phyloP scores from a whole-genome alignment of 1,140 invertebrate genomes.

The Hormaphis cornu region DNA sequence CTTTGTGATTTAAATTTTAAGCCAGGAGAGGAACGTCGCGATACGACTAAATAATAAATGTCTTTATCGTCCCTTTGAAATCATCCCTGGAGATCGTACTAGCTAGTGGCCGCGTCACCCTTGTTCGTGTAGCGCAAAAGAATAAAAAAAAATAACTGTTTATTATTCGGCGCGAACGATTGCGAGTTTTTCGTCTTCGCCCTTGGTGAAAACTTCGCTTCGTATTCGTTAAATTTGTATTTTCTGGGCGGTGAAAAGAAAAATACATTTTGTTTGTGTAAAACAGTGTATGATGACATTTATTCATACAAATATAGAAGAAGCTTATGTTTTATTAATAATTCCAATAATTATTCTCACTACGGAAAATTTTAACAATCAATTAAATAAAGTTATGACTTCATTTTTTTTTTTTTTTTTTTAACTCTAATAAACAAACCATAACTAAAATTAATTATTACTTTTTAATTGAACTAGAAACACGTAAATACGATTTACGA shows the following conservation, averaged over 20 bases:
- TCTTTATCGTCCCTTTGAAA: neutral
- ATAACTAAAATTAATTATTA: no score
- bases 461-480: no score
- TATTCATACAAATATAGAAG: no score
- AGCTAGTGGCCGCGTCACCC: neutral
- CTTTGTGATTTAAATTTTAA: neutral
- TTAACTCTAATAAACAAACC: no score
- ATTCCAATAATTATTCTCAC: no score
- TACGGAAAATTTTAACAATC: no score
- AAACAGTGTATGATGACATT: no score
- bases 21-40: neutral
- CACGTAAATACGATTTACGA: no score
- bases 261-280: no score
- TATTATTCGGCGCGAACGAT: constrained; percentile 9
- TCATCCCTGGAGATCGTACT: neutral
- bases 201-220: neutral
- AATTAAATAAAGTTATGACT: no score
- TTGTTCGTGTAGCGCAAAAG: neutral
- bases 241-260: neutral
- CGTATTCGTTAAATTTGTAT: neutral
- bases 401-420: no score
- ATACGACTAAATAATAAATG: neutral
- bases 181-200: neutral
- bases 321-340: no score
- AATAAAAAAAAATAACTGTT: neutral